These are phyloP conservation scores for Lomographa bimaculata DNA, from an alignment of 2,888 invertebrate species.

Conservation along the genomic window DNA sequence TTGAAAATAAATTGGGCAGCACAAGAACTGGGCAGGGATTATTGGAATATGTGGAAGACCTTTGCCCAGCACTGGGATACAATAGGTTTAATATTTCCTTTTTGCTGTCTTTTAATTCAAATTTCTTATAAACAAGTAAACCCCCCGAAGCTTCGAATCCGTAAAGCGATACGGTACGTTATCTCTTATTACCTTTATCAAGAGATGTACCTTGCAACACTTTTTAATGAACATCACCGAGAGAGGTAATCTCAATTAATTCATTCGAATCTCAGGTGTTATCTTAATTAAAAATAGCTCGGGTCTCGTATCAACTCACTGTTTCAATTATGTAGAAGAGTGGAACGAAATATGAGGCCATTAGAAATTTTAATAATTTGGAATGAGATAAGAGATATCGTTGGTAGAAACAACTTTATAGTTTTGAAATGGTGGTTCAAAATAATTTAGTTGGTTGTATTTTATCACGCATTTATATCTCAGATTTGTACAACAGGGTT, in stretches of 20 bases:
- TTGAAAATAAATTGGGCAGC: too few species aligned
- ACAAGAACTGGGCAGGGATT: too few species aligned
- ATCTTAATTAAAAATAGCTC: conserved; percentile 41
- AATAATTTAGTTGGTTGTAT: too few species aligned
- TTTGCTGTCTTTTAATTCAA: too few species aligned
- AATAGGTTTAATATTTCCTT: too few species aligned
- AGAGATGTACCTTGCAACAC: conserved; percentile 23
- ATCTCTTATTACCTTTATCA: conserved; percentile 22
- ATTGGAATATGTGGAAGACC: too few species aligned
- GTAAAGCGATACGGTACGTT: conserved; percentile 1
- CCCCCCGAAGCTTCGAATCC: not conserved
- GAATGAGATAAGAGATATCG: conserved; percentile 16
- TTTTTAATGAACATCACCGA: conserved; percentile 25
- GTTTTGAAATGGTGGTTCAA: too few species aligned
- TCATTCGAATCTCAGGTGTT: conserved; percentile 32
- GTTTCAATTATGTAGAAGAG: conserved; percentile 28
- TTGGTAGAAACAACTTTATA: not conserved
- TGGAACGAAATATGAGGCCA: conserved; percentile 24
- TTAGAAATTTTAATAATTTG: conserved; percentile 26
- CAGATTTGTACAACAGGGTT: too few species aligned
- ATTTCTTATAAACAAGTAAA: too few species aligned
- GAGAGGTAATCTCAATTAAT: conserved; percentile 26
- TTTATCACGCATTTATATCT: too few species aligned
- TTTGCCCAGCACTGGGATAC: too few species aligned
- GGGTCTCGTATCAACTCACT: conserved; percentile 24